These are phyloP conservation scores for Erebia epiphron DNA, from an alignment of 2,888 invertebrate genomes.

Conservation along the genomic window DNA sequence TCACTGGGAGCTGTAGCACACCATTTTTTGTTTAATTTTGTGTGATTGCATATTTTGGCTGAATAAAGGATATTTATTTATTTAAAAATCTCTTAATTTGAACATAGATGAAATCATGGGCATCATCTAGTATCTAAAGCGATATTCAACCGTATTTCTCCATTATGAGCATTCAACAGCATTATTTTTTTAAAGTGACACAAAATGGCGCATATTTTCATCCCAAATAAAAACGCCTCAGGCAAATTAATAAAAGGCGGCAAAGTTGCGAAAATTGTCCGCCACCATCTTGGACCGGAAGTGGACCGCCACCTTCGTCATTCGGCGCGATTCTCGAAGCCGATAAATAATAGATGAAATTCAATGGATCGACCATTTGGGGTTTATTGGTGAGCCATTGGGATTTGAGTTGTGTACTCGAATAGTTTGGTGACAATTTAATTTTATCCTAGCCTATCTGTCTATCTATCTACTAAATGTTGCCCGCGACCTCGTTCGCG, in stretches of 20 bases:
- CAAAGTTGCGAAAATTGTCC: conserved; percentile 49
- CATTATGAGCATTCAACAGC: background rate
- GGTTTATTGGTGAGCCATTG: conserved; percentile 27
- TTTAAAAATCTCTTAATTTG: too few relatives aligned
- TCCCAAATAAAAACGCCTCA: conserved; percentile 22
- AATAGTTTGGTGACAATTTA: background rate
- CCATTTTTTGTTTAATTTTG: too few relatives aligned
- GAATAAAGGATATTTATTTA: too few relatives aligned
- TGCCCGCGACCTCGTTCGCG: too few relatives aligned
- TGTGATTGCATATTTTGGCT: too few relatives aligned
- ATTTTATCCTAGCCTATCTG: background rate
- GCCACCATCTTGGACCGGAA: conserved; percentile 48
- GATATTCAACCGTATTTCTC: too few relatives aligned
- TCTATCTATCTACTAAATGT: too few relatives aligned
- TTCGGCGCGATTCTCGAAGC: conserved; percentile 42
- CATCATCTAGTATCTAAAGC: too few relatives aligned
- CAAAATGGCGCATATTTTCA: background rate
- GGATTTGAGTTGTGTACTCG: conserved; percentile 22
- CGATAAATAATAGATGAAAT: conserved; percentile 49
- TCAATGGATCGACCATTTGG: conserved; percentile 40
- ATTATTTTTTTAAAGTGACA: conserved; percentile 5
- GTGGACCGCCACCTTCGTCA: conserved; percentile 44
- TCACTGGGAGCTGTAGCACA: too few relatives aligned
- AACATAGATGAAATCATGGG: too few relatives aligned
- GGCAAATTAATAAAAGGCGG: conserved; percentile 47